These are phyloP conservation scores for Decapterus maruadsi DNA, from an alignment of 2,797 vertebrate genomes.

Conservation along the genomic window DNA sequence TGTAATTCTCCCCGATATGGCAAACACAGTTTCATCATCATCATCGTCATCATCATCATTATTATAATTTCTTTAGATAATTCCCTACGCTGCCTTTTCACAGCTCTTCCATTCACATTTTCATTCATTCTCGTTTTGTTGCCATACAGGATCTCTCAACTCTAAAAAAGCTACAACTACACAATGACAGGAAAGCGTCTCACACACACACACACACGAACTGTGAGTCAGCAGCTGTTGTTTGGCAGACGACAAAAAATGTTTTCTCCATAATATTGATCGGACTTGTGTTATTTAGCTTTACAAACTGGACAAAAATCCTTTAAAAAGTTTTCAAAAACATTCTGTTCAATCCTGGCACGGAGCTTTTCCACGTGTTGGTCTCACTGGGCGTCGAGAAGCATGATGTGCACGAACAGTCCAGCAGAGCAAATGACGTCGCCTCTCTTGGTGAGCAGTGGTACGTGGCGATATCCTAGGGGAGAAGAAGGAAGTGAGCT, in stretches of 20 bases:
- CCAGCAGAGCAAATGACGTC: slow-evolving; percentile 89
- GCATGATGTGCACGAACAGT: slow-evolving; percentile 90
- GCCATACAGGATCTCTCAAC: neutral
- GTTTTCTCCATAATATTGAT: neutral
- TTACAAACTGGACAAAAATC: slow-evolving; percentile 24
- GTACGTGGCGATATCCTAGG: slow-evolving; percentile 94
- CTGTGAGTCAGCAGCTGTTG: slow-evolving; percentile 24
- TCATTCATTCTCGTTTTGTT: slow-evolving; percentile 18
- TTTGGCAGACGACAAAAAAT: neutral
- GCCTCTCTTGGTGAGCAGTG: slow-evolving; percentile 91
- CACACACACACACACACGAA: no score
- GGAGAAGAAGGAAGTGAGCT: slow-evolving; percentile 40
- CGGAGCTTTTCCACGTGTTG: neutral
- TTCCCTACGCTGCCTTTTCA: neutral
- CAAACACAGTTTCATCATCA: slow-evolving; percentile 24
- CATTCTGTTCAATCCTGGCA: neutral
- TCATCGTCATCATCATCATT: no score
- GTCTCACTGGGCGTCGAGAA: slow-evolving; percentile 76
- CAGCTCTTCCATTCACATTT: slow-evolving; percentile 32
- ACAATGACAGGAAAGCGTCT: slow-evolving; percentile 37
- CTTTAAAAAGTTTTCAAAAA: slow-evolving; percentile 7
- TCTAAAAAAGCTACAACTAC: slow-evolving; percentile 28
- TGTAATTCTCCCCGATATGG: neutral
- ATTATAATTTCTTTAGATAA: slow-evolving; percentile 30
- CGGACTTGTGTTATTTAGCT: slow-evolving; percentile 20